Base-by-base conservation (phyloP, 2,797 vertebrate species). In the Knipowitschia caucasica region DNA sequence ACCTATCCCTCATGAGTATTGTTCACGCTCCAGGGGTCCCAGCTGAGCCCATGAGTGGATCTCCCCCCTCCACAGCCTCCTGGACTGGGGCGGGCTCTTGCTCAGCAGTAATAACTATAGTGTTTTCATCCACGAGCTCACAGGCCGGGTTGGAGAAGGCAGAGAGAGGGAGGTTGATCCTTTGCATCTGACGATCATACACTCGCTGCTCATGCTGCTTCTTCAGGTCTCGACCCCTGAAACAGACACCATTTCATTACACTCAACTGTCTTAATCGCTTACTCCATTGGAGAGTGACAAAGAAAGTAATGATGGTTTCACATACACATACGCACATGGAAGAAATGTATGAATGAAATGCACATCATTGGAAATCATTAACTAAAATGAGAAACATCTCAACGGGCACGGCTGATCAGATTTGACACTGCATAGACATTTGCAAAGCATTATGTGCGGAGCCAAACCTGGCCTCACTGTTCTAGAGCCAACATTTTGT, bases 1-100 rank as follows among this genome's bases (percentile, higher is more conserved):
- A 66, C 69, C 40, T 21, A 34, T 79, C 71, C 58, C 12, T 15
- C 45, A 20, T 34, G 38, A 47, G 53, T 58, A 54, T 2, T 7
- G 6, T 88, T 91, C 95, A 98, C 60, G 96, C 96, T 11, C 96
- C 95, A 0, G 96, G 96, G 15, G 96, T 99, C 3, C 92, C 95
- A 0, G 92, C 92, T 44, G 89, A 90, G 39, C 85, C 92, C 74
- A 96, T 93, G n/a, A 98, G 92, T 0, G 93, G 94, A 31, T 90
- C 87, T 0, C 72, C 84, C 0, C 93, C 89, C 0, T 90, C 92
- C 2, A 34, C 25, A 0, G n/a, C 50, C 3, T 92, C 93, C 27
- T 89, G 89, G 27, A 78, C 69, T 0, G 92, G 92, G 0, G 89
- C 93, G 49, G 81, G 89, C 71, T 83, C 89, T 0, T 88, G 88